Percentiles rank a stretch among this genome's conserved stretches.
phyloP scores from a whole-genome alignment of 2,113 vertebrate species.

The Mionectes macconnelli region DNA sequence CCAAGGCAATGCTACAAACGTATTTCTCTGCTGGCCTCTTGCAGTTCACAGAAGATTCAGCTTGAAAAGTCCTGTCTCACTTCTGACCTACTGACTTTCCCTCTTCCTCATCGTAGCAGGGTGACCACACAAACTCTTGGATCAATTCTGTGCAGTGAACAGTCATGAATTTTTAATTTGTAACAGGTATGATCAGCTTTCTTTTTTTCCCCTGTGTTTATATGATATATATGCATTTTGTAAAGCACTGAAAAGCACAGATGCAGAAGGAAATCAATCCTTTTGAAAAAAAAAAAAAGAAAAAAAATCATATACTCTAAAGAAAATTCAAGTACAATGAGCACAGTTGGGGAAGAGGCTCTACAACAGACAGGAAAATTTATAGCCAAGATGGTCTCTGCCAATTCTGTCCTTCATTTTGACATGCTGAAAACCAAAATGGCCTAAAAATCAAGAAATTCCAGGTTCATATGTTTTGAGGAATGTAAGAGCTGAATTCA shows the following conservation, averaged over 20 bases:
- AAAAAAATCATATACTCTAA: neutral
- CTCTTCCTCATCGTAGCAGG: neutral
- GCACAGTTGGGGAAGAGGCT: neutral
- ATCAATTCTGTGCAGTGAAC: conserved; percentile 8
- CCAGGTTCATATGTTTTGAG: neutral
- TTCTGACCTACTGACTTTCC: conserved; percentile 24
- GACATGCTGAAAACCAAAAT: neutral
- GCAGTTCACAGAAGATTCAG: neutral
- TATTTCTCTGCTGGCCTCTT: neutral
- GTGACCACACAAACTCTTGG: neutral
- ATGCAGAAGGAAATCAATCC: neutral
- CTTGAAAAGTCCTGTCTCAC: neutral
- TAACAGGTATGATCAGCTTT: neutral
- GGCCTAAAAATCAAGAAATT: neutral
- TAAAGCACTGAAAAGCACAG: neutral
- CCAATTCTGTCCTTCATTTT: neutral
- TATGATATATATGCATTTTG: neutral
- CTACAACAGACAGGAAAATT: neutral
- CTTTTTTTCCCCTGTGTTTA: accelerated
- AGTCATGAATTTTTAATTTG: neutral
- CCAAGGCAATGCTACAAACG: neutral
- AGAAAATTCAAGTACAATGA: neutral
- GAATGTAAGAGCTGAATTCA: neutral
- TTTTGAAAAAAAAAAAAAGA: neutral
- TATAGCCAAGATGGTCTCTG: neutral